Evolutionary conservation across 2,113 vertebrate species (phyloP), one percentile per base, ranked within the genome.

Genomic region (Clarias gariepinus): DNA sequence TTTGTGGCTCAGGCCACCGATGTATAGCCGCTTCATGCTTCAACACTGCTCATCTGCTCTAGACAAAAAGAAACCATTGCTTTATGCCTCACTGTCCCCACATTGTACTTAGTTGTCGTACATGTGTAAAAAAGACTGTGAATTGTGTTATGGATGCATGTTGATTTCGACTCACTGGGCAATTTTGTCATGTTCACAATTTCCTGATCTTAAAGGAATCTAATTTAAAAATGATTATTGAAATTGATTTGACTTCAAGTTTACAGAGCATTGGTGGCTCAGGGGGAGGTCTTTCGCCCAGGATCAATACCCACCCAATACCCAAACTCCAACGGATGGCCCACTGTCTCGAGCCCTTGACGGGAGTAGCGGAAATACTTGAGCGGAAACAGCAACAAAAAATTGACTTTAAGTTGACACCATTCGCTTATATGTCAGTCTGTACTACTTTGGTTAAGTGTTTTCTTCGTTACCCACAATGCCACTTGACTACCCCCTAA

Each of bases 1-100:
- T 0, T 90, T 83, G 87, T 96, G 96, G 85, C 95, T 91, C 58
- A 99, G 95, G 18, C 98, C 98, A 21, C 98, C 98, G 0, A 99
- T 78, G 19, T 96, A 98, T 0, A 99, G 92, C 0, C 98, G 96
- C 87, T 90, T 96, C 85, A 92, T 91, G 73, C 73, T 85, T 69
- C 3, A 28, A 53, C 41, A 6, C 41, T 4, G 13, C 25, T 64
- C 73, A 69, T 73, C 23, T 86, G 78, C 33, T 60, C 19, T 21
- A 36, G 41, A 79, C 12, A 63, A 57, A 64, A 64, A 19, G 15
- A n/a, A 25, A 15, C 30, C 6, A 47, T 21, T n/a, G 47, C 25
- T 52, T 76, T 21, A 61, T 47, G 57, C 25, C 23, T 19, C 47
- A 28, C 0, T 8, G 12, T 25, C 73, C 12, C 11, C 25, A 18